Conservation (phyloP, 2,888 invertebrate species). For the Malthinus seriepunctatus region DNA sequence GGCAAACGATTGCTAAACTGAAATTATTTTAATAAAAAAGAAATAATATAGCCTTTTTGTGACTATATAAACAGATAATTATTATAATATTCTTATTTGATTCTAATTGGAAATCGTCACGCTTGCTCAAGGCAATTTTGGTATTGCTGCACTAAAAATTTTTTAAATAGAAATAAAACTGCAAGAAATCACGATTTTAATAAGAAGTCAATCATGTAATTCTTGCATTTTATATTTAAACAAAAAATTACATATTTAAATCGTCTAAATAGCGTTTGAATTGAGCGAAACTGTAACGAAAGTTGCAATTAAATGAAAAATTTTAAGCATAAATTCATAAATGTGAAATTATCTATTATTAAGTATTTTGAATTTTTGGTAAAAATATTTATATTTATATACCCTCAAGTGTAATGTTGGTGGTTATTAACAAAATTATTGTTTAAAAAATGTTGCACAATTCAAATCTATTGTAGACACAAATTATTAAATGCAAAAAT, state of each 20-base stretch:
- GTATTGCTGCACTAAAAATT: neutral
- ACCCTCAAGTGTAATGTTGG: constrained; percentile 24
- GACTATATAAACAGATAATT: constrained; percentile 1
- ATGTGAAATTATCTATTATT: constrained; percentile 3
- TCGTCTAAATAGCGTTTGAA: neutral
- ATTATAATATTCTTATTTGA: constrained; percentile 2
- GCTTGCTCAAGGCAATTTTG: constrained; percentile 4
- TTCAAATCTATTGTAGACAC: constrained; percentile 24
- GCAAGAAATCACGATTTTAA: constrained; percentile 2
- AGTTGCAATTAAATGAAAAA: neutral
- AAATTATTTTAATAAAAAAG: too few relatives aligned
- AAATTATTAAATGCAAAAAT: constrained; percentile 21
- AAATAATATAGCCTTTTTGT: too few relatives aligned
- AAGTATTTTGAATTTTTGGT: neutral
- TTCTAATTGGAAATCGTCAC: constrained; percentile 4
- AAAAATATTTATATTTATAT: constrained; percentile 6
- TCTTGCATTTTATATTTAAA: neutral
- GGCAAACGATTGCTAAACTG: too few relatives aligned
- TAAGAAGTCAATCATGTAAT: neutral
- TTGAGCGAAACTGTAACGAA: neutral
- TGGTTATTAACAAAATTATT: constrained; percentile 14
- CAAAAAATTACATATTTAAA: neutral
- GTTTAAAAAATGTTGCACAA: constrained; percentile 24
- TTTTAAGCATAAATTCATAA: neutral
- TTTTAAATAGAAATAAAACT: constrained; percentile 3